Conservation (phyloP, 2,113 vertebrate genomes). For the Connochaetes taurinus region DNA sequence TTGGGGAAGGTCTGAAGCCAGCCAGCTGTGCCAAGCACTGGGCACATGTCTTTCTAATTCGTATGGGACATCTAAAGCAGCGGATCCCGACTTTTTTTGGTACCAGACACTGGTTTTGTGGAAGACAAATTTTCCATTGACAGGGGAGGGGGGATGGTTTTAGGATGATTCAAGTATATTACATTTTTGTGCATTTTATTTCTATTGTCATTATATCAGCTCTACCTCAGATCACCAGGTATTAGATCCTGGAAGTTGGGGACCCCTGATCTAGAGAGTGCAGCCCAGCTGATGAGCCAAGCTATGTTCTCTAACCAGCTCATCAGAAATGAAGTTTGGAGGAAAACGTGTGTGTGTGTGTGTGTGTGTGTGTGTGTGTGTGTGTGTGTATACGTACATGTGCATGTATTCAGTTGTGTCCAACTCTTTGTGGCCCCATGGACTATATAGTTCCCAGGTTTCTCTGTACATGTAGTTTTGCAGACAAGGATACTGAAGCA, state of each 20-base stretch:
- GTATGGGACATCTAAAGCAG: accelerated
- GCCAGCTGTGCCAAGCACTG: not conserved
- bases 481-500: not conserved
- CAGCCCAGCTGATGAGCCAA: not conserved
- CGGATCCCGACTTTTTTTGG: not conserved
- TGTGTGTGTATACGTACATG: accelerated
- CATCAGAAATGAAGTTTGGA: not conserved
- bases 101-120: not conserved
- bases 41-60: not conserved
- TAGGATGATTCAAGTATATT: not conserved
- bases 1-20: not conserved
- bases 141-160: not conserved
- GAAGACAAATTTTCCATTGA: not conserved
- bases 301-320: not conserved
- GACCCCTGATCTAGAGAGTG: not conserved
- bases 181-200: not conserved
- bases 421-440: not conserved
- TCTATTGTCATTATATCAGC: not conserved
- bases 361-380: not conserved
- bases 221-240: not conserved
- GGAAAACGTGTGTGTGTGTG: not conserved
- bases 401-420: not conserved
- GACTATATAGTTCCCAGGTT: not conserved
- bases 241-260: not conserved
- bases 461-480: not conserved